phyloP scores from a whole-genome alignment of 2,797 vertebrate genomes.

The Parauchenoglanis ngamensis region DNA sequence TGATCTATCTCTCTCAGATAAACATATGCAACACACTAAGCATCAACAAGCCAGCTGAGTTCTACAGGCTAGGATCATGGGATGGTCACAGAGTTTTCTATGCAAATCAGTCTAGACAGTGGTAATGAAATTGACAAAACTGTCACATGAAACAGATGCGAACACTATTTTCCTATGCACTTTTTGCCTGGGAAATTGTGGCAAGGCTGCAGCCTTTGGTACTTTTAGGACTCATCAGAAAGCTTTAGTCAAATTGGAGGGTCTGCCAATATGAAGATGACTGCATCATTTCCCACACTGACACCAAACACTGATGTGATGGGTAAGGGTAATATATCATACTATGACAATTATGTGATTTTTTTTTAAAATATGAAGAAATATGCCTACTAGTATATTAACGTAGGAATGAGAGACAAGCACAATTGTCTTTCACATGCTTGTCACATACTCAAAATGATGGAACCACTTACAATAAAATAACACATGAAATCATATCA shows the following conservation, averaged over 20 bases:
- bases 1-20: not conserved
- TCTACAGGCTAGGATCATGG: constrained; percentile 58
- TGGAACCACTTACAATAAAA: not conserved
- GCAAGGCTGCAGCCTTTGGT: not conserved
- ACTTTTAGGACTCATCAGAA: not conserved
- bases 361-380: not conserved
- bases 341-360: not conserved
- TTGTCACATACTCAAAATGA: not conserved
- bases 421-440: not conserved
- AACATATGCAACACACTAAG: not conserved
- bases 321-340: not conserved
- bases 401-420: not conserved
- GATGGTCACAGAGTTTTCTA: not conserved
- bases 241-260: not conserved
- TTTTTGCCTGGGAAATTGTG: constrained; percentile 28
- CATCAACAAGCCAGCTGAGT: not conserved
- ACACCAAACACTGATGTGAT: not conserved
- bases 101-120: constrained; percentile 4
- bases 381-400: not conserved
- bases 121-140: not conserved
- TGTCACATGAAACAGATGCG: not conserved
- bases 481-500: not conserved
- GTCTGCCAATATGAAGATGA: not conserved
- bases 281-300: not conserved
- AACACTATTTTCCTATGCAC: constrained; percentile 10